Base-by-base conservation (phyloP, 1,140 invertebrate species). In the Littorina saxatilis region DNA sequence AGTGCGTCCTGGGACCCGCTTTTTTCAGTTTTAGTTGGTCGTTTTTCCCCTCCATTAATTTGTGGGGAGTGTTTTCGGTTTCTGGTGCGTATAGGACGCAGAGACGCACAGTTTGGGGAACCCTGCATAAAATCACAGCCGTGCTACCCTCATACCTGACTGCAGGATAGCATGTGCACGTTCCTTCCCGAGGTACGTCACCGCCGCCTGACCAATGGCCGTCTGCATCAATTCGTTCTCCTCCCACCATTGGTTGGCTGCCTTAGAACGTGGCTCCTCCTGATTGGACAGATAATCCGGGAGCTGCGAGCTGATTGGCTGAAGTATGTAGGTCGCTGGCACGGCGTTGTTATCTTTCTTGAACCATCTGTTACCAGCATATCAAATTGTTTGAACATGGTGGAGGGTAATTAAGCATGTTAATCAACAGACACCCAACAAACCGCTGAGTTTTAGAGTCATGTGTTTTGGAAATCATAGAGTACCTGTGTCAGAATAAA, bases 321-420 rank as follows among this genome's bases (percentile, higher is more conserved):
- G 93, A 43, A 96, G 93, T 3, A 96, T 92, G 91, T 96, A 96
- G 89, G 95, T 96, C 23, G 96, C 95, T 23, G 96, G 96, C 85
- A 95, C 94, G 61, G 95, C 94, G 75, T 94, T 93, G 73, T 93
- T 92, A 85, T 95, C 95, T 47, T 94, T 91, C 61, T 89, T 91
- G 87, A 95, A 96, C 96, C 96, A 97, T 93, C 96, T 95, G 68
- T n/a, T n/a, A n/a, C n/a, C n/a, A n/a, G n/a, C 50, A 52, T 13
- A 23, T 52, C 50, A 52, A 52, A 52, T 11, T 13, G 11, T 52
- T 52, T 11, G 23, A 52, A 52, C 9, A 11, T 13, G 23, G 50
- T 23, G 50, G 11, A 52, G 11, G 23, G 50, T 11, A 13, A 52
- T 52, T 52, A 52, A 52, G 50, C 50, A 23, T 13, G 23, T 13